Evolutionary conservation across 2,113 vertebrate species (phyloP).

Genomic region (Corydoras maculifer): DNA sequence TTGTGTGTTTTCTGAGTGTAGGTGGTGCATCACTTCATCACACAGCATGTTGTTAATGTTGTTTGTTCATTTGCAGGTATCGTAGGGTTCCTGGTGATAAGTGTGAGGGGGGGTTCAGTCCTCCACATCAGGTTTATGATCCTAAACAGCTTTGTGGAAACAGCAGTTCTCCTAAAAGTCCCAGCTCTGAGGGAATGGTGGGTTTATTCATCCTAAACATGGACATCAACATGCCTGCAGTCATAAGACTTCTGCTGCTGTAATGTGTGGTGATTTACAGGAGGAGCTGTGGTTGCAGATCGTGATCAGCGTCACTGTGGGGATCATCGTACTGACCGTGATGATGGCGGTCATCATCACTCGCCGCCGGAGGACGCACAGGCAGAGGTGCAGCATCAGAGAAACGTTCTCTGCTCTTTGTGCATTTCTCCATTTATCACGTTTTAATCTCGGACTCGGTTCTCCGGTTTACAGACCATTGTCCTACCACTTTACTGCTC

Average conservation of each 20-base stretch:
- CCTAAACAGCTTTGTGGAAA: slow-evolving; percentile 55
- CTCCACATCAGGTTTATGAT: slow-evolving; percentile 44
- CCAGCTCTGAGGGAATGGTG: slow-evolving; percentile 55
- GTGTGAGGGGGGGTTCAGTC: slow-evolving; percentile 65
- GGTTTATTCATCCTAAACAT: slow-evolving; percentile 17
- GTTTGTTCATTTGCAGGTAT: slow-evolving; percentile 54
- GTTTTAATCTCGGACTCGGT: not conserved
- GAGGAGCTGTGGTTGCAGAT: slow-evolving; percentile 57
- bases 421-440: not conserved
- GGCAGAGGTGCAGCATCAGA: slow-evolving; percentile 51
- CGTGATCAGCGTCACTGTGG: slow-evolving; percentile 54
- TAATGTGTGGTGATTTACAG: slow-evolving; percentile 41
- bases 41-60: no score
- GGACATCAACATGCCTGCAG: no score
- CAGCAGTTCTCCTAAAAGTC: slow-evolving; percentile 14
- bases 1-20: no score
- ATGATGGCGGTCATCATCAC: slow-evolving; percentile 47
- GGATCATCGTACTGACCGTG: slow-evolving; percentile 46
- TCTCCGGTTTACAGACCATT: slow-evolving; percentile 50
- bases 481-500: slow-evolving; percentile 64
- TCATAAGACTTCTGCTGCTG: not conserved
- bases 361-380: slow-evolving; percentile 53
- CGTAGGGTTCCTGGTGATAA: slow-evolving; percentile 66
- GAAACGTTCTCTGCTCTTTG: not conserved
- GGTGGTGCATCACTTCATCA: no score